A percentile compares a stretch with the other conserved stretches of the same genome.
These are phyloP conservation scores for Synergus itoensis DNA, from an alignment of 2,888 invertebrate species.

Conservation along the genomic window DNA sequence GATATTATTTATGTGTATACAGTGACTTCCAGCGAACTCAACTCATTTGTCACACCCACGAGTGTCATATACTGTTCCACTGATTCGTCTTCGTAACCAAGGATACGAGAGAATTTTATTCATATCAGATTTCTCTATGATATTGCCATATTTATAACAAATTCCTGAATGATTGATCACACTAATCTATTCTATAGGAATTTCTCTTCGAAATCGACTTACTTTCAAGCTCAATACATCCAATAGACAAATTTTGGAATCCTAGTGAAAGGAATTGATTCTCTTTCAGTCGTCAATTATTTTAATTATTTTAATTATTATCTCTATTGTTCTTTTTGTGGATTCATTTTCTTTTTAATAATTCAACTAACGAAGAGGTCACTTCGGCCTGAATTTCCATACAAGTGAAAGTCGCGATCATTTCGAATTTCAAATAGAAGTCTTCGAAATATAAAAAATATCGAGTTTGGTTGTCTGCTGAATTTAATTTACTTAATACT, in stretches of 20 bases:
- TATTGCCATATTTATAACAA: not conserved
- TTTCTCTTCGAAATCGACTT: not conserved
- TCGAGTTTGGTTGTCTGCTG: no score
- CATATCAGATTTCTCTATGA: not conserved
- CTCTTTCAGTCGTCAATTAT: not conserved
- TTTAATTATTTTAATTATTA: not conserved
- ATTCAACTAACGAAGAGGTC: no score
- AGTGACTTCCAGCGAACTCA: not conserved
- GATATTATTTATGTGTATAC: not conserved
- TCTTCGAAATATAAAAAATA: no score
- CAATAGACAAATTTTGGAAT: not conserved
- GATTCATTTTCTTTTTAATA: no score
- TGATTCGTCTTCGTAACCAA: slow-evolving; percentile 24
- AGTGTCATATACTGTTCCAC: slow-evolving; percentile 5
- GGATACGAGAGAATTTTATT: slow-evolving; percentile 22
- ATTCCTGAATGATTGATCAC: slow-evolving; percentile 4
- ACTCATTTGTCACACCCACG: slow-evolving; percentile 28
- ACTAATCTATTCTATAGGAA: not conserved
- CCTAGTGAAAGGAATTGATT: not conserved
- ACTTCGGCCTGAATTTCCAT: no score
- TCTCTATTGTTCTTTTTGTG: not conserved
- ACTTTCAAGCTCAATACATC: not conserved
- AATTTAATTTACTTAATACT: no score
- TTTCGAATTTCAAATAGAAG: no score
- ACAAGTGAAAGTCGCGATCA: no score